Evolutionary conservation across 2,797 vertebrate genomes (phyloP).

Genomic region (Fringilla coelebs): DNA sequence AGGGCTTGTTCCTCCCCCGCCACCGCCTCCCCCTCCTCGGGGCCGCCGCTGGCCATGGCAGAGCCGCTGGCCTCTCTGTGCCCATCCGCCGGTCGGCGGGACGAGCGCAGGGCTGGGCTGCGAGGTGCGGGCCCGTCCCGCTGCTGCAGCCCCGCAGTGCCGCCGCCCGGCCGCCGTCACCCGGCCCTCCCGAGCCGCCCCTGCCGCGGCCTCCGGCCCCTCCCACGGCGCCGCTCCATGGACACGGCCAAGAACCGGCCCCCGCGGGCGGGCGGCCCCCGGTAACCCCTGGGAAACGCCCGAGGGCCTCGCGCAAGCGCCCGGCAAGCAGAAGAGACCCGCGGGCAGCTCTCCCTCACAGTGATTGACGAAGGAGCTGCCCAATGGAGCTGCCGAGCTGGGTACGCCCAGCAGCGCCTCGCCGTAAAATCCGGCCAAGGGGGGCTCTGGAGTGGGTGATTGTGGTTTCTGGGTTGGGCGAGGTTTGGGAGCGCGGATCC

Average conservation of each 20-base stretch:
- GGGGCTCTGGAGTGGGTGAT: rapidly evolving
- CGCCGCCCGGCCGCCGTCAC: not conserved
- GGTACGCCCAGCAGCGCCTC: not conserved
- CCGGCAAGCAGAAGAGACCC: rapidly evolving
- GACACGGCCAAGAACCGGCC: not conserved
- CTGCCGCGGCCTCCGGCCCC: not conserved
- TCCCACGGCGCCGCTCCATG: not conserved
- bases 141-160: not conserved
- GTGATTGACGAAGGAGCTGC: not conserved
- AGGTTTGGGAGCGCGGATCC: rapidly evolving
- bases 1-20: conserved; percentile 73
- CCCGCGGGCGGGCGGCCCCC: not conserved
- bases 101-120: not conserved
- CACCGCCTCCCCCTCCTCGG: not conserved
- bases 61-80: not conserved
- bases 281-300: not conserved
- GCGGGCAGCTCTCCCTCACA: rapidly evolving
- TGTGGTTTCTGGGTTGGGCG: rapidly evolving
- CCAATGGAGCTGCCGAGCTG: not conserved
- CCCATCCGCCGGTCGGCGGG: not conserved
- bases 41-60: conserved; percentile 62
- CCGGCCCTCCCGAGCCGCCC: not conserved
- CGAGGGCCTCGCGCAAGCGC: not conserved
- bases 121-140: not conserved
- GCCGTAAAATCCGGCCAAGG: rapidly evolving